Evolutionary conservation across 2,113 vertebrate species (phyloP).

Genomic region (Perognathus longimembris): DNA sequence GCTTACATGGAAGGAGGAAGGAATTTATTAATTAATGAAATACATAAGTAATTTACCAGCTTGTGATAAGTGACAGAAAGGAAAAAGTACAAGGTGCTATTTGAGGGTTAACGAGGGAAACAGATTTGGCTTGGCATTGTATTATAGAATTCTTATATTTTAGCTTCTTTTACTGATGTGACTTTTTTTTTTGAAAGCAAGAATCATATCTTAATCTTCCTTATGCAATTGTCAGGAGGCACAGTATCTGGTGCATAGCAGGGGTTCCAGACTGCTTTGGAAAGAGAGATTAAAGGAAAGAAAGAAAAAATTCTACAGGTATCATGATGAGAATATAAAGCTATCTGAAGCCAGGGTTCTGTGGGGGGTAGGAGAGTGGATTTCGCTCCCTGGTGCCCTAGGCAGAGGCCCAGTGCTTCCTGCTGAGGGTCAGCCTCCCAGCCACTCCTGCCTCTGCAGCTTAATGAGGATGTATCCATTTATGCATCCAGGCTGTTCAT

Average conservation of each 20-base stretch:
- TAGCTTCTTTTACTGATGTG: conserved; percentile 49
- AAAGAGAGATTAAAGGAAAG: conserved; percentile 69
- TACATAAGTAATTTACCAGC: conserved; percentile 6
- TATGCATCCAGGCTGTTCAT: conserved; percentile 23
- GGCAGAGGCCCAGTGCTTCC: neutral
- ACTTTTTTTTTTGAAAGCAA: conserved; percentile 63
- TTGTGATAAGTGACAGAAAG: neutral
- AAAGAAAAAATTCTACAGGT: conserved; percentile 59
- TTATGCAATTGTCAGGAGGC: conserved; percentile 64
- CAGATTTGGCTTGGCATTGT: conserved; percentile 62
- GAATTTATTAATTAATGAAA: conserved; percentile 16
- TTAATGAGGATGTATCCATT: conserved; percentile 61
- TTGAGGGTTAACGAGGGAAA: conserved; percentile 1
- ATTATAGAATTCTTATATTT: conserved; percentile 61
- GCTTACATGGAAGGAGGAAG: neutral
- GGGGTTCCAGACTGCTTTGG: conserved; percentile 62
- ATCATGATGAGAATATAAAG: conserved; percentile 59
- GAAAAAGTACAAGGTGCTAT: neutral
- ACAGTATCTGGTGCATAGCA: conserved; percentile 53
- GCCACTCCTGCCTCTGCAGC: neutral
- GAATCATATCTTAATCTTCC: conserved; percentile 74
- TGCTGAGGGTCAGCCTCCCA: neutral
- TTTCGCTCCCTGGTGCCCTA: neutral
- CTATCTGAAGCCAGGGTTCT: neutral
- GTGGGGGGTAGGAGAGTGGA: conserved; percentile 24